These are phyloP conservation scores for Eilema sororculum DNA, from an alignment of 2,888 invertebrate species.

Conservation along the genomic window DNA sequence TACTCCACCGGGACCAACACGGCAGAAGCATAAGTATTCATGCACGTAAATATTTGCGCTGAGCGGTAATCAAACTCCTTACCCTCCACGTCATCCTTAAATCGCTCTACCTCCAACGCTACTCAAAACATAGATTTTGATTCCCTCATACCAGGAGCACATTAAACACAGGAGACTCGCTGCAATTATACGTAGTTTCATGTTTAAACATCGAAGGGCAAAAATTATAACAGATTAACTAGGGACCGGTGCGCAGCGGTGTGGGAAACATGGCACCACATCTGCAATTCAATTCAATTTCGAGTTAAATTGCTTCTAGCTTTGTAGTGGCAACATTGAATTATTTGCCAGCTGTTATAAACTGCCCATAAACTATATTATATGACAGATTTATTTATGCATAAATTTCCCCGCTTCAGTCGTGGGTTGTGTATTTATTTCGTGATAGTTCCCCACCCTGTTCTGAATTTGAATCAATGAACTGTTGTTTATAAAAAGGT, in stretches of 20 bases:
- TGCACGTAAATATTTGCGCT: too few species aligned
- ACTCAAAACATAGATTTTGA: background rate
- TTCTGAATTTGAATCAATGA: constrained; percentile 24
- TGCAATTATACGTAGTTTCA: constrained; percentile 34
- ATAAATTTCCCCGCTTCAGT: constrained; percentile 55
- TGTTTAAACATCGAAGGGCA: constrained; percentile 38
- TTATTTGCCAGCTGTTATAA: constrained; percentile 74
- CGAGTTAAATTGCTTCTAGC: constrained; percentile 69
- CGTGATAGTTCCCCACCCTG: constrained; percentile 34
- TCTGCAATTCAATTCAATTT: constrained; percentile 75
- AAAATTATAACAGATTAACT: constrained; percentile 50
- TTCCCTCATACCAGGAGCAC: constrained; percentile 23
- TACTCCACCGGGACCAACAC: too few species aligned
- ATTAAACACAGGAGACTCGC: constrained; percentile 28
- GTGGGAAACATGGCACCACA: constrained; percentile 57
- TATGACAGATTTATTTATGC: constrained; percentile 68
- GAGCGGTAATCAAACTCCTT: too few species aligned
- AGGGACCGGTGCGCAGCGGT: constrained; percentile 36
- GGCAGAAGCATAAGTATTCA: too few species aligned
- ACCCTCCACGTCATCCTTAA: too few species aligned
- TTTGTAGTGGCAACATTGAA: constrained; percentile 66
- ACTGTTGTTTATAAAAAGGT: constrained; percentile 3
- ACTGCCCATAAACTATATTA: constrained; percentile 73
- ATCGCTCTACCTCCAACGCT: too few species aligned
- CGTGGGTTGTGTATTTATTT: constrained; percentile 45